phyloP scores from a whole-genome alignment of 2,113 vertebrate species.

The Anseranas semipalmata region DNA sequence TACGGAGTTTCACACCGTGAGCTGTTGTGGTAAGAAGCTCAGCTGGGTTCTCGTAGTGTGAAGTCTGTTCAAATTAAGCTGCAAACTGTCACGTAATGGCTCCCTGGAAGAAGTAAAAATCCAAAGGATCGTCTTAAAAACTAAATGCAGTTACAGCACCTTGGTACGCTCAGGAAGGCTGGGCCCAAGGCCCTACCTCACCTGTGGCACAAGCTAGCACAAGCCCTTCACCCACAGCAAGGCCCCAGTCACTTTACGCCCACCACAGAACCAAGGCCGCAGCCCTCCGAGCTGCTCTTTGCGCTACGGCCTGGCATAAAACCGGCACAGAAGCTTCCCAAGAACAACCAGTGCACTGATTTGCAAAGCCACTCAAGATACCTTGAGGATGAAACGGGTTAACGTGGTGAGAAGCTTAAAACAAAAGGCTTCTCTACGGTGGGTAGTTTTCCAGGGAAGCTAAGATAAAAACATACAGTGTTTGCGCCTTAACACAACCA shows the following conservation, averaged over 20 bases:
- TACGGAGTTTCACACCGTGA: neutral
- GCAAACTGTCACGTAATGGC: neutral
- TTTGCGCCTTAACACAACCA: neutral
- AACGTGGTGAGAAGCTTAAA: neutral
- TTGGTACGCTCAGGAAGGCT: neutral
- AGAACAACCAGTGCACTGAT: neutral
- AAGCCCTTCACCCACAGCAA: neutral
- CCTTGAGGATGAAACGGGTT: neutral
- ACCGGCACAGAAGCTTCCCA: neutral
- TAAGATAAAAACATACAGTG: neutral
- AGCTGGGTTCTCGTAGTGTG: neutral
- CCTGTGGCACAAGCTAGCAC: neutral
- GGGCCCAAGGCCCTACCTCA: neutral
- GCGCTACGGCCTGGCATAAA: neutral
- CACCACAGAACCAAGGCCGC: neutral
- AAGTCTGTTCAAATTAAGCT: neutral
- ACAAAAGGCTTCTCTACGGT: neutral
- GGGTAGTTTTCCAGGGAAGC: neutral
- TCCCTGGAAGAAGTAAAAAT: neutral
- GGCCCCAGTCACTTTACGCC: neutral
- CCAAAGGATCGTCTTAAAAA: neutral
- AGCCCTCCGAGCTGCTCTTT: rapidly evolving
- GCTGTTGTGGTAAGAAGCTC: neutral
- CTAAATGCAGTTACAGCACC: neutral
- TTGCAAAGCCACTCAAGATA: neutral